Evolutionary conservation across 2,888 invertebrate species (phyloP).

Genomic region (Timema cristinae): DNA sequence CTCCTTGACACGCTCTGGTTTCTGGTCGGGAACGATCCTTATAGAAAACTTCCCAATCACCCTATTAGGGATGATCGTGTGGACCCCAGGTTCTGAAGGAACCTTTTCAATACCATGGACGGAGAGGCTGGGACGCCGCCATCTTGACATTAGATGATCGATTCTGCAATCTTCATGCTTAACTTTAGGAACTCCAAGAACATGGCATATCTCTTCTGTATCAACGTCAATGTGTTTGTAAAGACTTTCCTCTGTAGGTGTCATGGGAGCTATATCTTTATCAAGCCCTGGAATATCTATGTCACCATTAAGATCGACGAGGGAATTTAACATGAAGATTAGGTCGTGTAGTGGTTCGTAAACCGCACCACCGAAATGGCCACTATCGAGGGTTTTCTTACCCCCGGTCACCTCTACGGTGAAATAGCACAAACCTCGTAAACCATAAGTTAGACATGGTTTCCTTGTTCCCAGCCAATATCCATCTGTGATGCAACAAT

Average conservation of each 20-base stretch:
- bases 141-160: constrained; percentile 50
- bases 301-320: constrained; percentile 50
- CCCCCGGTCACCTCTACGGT: constrained; percentile 51
- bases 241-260: constrained; percentile 43
- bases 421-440: constrained; percentile 55
- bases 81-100: constrained; percentile 52
- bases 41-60: constrained; percentile 58
- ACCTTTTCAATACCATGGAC: constrained; percentile 59
- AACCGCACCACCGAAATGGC: constrained; percentile 56
- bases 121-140: constrained; percentile 55
- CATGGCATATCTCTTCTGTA: constrained; percentile 45
- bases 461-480: constrained; percentile 59
- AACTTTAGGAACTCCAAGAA: constrained; percentile 46
- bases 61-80: constrained; percentile 51
- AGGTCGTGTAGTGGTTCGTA: constrained; percentile 52
- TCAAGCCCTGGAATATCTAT: constrained; percentile 51
- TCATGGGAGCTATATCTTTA: constrained; percentile 49
- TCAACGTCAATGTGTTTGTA: constrained; percentile 54
- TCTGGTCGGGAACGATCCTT: constrained; percentile 54
- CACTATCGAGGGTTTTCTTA: constrained; percentile 55
- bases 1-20: constrained; percentile 48
- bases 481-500: constrained; percentile 57
- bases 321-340: constrained; percentile 47
- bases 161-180: constrained; percentile 45
- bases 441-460: constrained; percentile 58